Conservation (phyloP, 2,888 invertebrate species). For the Lasioglossum vierecki region DNA sequence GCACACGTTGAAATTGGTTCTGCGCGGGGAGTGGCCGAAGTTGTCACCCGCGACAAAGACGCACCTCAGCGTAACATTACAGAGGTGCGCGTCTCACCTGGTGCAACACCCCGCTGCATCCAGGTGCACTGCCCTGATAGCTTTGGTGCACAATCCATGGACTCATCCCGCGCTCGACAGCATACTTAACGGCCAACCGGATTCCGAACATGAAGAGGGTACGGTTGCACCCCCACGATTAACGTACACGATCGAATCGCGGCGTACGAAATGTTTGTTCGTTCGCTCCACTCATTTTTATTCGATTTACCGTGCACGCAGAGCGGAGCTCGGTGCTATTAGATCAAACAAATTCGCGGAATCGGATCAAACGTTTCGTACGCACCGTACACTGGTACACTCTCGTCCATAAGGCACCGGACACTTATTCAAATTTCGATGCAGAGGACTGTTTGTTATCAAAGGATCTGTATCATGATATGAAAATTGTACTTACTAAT, state of each 20-base stretch:
- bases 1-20: constrained; percentile 84
- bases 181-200: constrained; percentile 83
- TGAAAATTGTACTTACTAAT: too few relatives aligned
- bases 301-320: not conserved
- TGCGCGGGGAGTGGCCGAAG: constrained; percentile 86
- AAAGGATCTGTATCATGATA: too few relatives aligned
- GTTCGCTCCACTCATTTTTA: not conserved
- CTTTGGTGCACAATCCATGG: constrained; percentile 86
- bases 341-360: not conserved
- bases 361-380: not conserved
- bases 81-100: constrained; percentile 84
- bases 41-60: constrained; percentile 83
- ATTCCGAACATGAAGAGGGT: constrained; percentile 84
- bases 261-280: not conserved
- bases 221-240: constrained; percentile 32
- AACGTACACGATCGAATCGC: not conserved
- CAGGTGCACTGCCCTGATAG: constrained; percentile 86
- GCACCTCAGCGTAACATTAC: constrained; percentile 83
- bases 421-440: too few relatives aligned
- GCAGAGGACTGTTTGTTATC: too few relatives aligned
- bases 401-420: too few relatives aligned
- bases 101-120: constrained; percentile 84
- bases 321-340: not conserved
- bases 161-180: constrained; percentile 83
- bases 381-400: not conserved